A percentile compares a stretch with the other conserved stretches of the same genome.
Conservation (phyloP, 1,140 invertebrate genomes). For the Laupala kohalensis region DNA sequence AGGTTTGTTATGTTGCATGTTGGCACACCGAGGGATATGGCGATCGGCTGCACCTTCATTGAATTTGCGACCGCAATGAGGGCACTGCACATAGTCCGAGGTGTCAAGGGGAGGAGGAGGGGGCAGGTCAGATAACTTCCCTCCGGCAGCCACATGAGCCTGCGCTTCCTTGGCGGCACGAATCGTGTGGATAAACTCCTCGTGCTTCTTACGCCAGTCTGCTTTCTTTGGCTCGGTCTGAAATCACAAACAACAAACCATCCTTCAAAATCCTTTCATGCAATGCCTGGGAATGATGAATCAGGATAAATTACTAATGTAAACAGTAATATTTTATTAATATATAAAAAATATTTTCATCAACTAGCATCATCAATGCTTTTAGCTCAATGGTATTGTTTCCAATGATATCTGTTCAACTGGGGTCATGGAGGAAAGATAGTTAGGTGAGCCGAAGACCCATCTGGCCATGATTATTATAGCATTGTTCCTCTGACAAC, state of each 20-base stretch:
- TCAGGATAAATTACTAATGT: not conserved
- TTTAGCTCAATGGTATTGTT: too few species aligned
- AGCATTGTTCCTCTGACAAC: too few species aligned
- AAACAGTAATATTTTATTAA: not conserved
- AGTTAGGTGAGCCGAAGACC: too few species aligned
- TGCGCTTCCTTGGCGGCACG: constrained; percentile 80
- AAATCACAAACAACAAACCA: too few species aligned
- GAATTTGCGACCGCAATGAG: constrained; percentile 79
- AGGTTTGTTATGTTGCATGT: constrained; percentile 70
- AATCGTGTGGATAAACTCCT: constrained; percentile 82
- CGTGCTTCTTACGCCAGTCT: constrained; percentile 84
- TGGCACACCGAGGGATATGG: constrained; percentile 87
- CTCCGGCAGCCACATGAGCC: constrained; percentile 69
- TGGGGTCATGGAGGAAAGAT: too few species aligned
- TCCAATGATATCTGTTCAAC: too few species aligned
- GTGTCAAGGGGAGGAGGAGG: constrained; percentile 76
- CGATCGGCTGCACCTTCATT: constrained; percentile 73
- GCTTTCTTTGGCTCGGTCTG: constrained; percentile 38
- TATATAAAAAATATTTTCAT: not conserved
- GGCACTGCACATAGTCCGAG: constrained; percentile 83
- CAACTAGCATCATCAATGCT: too few species aligned
- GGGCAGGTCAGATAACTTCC: constrained; percentile 72
- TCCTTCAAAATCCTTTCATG: not conserved
- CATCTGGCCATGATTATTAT: too few species aligned
- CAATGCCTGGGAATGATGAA: not conserved